Conservation (phyloP, 1,140 invertebrate species). For the Berghia stephanieae region DNA sequence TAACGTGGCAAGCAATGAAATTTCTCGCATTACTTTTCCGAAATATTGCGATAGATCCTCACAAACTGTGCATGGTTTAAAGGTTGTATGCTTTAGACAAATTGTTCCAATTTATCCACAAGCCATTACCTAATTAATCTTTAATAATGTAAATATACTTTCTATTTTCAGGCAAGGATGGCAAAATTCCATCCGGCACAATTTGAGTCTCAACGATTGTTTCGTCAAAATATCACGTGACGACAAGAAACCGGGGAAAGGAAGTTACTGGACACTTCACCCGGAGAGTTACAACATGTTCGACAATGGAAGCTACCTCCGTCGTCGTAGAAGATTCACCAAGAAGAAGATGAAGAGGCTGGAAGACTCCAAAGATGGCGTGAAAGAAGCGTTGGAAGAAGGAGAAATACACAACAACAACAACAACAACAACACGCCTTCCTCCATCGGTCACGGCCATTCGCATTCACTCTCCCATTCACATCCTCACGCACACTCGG, state of each 20-base stretch:
- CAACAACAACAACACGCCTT: too few species aligned
- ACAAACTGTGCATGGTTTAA: too few species aligned
- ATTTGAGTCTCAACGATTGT: conserved; percentile 71
- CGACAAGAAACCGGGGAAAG: conserved; percentile 75
- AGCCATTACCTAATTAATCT: too few species aligned
- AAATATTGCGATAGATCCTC: too few species aligned
- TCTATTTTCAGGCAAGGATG: conserved; percentile 46
- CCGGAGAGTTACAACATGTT: conserved; percentile 99
- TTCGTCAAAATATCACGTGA: conserved; percentile 71
- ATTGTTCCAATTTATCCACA: too few species aligned
- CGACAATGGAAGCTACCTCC: conserved; percentile 93
- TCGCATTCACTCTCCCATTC: not conserved
- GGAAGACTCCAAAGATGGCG: conserved; percentile 34
- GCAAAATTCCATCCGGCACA: conserved; percentile 71
- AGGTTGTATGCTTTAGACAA: too few species aligned
- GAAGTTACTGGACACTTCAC: conserved; percentile 97
- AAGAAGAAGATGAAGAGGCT: conserved; percentile 70
- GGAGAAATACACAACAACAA: conserved; percentile 25
- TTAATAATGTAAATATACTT: too few species aligned
- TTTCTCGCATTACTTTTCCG: too few species aligned
- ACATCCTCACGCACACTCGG: conserved; percentile 25
- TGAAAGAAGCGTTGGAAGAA: conserved; percentile 30
- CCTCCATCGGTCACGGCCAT: not conserved
- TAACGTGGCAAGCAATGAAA: too few species aligned
- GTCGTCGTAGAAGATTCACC: conserved; percentile 91